phyloP scores from a whole-genome alignment of 2,113 vertebrate genomes.

The Nothobranchius furzeri region DNA sequence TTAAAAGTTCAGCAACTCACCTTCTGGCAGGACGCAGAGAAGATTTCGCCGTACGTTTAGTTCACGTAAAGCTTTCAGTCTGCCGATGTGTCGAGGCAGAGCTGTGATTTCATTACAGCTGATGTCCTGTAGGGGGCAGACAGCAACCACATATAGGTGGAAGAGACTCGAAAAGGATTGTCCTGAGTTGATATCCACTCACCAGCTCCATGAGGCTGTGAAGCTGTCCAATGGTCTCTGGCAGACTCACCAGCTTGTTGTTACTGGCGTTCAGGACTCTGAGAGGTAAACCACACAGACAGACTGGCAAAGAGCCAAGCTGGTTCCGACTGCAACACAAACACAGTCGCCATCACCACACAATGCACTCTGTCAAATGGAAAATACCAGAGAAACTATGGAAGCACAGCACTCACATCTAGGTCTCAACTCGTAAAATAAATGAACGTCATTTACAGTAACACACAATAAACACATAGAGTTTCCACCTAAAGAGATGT shows the following conservation, averaged over 20 bases:
- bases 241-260: slow-evolving; percentile 94
- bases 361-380: too few relatives aligned
- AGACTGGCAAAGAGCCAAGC: slow-evolving; percentile 88
- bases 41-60: slow-evolving; percentile 93
- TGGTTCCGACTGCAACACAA: slow-evolving; percentile 89
- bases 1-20: slow-evolving; percentile 69
- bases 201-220: slow-evolving; percentile 95
- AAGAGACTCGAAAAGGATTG: too few relatives aligned
- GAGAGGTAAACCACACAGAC: slow-evolving; percentile 92
- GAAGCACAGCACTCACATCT: too few relatives aligned
- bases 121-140: slow-evolving; percentile 82
- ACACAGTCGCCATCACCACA: slow-evolving; percentile 15
- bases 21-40: slow-evolving; percentile 92
- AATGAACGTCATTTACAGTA: neutral
- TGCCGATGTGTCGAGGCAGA: slow-evolving; percentile 90
- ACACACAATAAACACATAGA: too few relatives aligned
- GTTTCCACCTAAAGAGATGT: too few relatives aligned
- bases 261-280: slow-evolving; percentile 96
- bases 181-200: slow-evolving; percentile 16
- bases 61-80: slow-evolving; percentile 87
- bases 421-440: neutral
- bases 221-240: slow-evolving; percentile 91
- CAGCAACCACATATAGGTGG: slow-evolving; percentile 1
- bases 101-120: slow-evolving; percentile 95
- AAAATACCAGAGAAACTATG: too few relatives aligned